phyloP scores from a whole-genome alignment of 92 coral and sea anemone genomes.

The Phymanthus crucifer region DNA sequence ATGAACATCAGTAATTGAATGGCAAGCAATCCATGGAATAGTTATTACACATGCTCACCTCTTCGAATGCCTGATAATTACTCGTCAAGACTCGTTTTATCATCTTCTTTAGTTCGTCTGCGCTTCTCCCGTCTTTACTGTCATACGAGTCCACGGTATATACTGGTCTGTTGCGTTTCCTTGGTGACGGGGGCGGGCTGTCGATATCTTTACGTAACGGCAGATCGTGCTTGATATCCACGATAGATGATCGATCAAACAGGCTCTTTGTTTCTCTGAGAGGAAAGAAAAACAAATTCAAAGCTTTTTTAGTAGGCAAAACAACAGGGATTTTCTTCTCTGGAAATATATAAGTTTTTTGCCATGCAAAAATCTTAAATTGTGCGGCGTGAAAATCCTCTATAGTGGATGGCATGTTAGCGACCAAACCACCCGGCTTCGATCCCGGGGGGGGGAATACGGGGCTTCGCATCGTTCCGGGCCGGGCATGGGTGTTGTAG shows the following conservation, averaged over 20 bases:
- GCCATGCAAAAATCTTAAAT: too few relatives aligned
- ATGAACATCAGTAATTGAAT: neutral
- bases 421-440: too few relatives aligned
- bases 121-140: conserved; percentile 89
- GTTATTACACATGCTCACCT: conserved; percentile 39
- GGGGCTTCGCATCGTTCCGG: too few relatives aligned
- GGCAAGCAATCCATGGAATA: neutral
- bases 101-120: conserved; percentile 66
- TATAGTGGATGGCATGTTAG: too few relatives aligned
- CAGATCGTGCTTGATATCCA: conserved; percentile 55
- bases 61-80: conserved; percentile 79
- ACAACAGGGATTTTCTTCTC: too few relatives aligned
- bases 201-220: conserved; percentile 63
- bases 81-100: conserved; percentile 63
- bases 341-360: too few relatives aligned
- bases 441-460: too few relatives aligned
- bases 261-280: conserved; percentile 84
- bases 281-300: neutral
- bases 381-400: too few relatives aligned
- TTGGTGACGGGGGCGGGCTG: conserved; percentile 83
- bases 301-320: too few relatives aligned
- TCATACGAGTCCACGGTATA: conserved; percentile 83
- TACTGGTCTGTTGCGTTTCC: conserved; percentile 73
- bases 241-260: conserved; percentile 81
- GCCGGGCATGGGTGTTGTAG: too few relatives aligned